Evolutionary conservation across 1,140 invertebrate species (phyloP).

Genomic region (Lepidostoma basale): DNA sequence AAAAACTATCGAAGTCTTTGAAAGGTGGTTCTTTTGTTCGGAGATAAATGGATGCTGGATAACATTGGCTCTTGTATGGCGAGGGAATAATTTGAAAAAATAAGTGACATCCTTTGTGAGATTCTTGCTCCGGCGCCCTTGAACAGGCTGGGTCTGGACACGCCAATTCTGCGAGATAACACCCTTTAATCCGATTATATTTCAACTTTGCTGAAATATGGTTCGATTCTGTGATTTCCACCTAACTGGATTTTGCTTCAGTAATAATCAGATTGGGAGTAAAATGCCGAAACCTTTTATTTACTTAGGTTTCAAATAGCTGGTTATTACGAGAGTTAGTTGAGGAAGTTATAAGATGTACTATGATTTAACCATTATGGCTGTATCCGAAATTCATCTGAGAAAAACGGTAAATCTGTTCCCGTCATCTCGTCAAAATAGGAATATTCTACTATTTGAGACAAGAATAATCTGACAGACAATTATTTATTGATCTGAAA

Average conservation of each 20-base stretch:
- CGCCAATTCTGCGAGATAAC: constrained; percentile 39
- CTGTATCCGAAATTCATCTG: no score
- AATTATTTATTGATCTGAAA: no score
- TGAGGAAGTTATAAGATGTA: no score
- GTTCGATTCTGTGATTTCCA: constrained; percentile 2
- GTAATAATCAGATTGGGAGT: constrained; percentile 17
- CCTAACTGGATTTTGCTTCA: constrained; percentile 13
- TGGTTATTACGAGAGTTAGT: background rate
- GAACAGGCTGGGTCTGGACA: constrained; percentile 1
- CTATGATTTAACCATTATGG: no score
- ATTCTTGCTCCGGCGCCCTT: constrained; percentile 12
- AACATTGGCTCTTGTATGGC: constrained; percentile 14
- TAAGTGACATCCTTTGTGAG: constrained; percentile 37
- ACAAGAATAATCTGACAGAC: no score
- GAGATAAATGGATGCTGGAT: constrained; percentile 38
- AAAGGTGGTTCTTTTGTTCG: constrained; percentile 37
- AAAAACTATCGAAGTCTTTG: constrained; percentile 39
- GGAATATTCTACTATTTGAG: no score
- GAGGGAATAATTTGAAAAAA: constrained; percentile 36
- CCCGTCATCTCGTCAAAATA: no score
- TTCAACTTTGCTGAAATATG: constrained; percentile 26
- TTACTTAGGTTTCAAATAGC: constrained; percentile 2
- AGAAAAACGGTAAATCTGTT: no score
- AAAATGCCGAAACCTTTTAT: constrained; percentile 17
- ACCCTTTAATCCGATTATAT: constrained; percentile 7